Conservation (phyloP, 1,140 invertebrate genomes). For the Macrocentrus cingulum region DNA sequence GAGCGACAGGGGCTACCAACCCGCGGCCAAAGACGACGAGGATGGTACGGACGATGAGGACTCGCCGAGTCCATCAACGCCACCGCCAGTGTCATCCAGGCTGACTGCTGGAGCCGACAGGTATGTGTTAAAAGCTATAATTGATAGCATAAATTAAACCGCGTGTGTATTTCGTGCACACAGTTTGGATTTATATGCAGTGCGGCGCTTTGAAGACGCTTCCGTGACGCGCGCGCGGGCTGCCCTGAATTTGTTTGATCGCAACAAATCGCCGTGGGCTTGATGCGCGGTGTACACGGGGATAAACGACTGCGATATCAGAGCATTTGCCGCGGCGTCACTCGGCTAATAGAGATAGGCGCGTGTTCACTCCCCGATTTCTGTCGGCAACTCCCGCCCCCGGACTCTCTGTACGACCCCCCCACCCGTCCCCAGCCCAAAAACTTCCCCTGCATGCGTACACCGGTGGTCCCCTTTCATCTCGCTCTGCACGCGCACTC, state of each 20-base stretch:
- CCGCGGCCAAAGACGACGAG: slow-evolving; percentile 52
- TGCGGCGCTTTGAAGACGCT: slow-evolving; percentile 31
- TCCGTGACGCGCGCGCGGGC: slow-evolving; percentile 17
- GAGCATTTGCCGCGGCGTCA: slow-evolving; percentile 43
- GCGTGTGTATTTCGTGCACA: slow-evolving; percentile 21
- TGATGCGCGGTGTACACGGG: slow-evolving; percentile 26
- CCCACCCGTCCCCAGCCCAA: slow-evolving; percentile 35
- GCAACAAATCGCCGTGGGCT: slow-evolving; percentile 42
- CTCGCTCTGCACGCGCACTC: slow-evolving; percentile 54
- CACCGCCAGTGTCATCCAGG: slow-evolving; percentile 45
- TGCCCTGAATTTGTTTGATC: slow-evolving; percentile 40
- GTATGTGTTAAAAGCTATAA: slow-evolving; percentile 31
- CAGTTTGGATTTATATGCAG: not conserved
- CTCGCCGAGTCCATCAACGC: slow-evolving; percentile 43
- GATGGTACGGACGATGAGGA: slow-evolving; percentile 55
- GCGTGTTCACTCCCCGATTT: slow-evolving; percentile 40
- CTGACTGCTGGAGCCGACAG: slow-evolving; percentile 54
- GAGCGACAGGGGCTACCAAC: slow-evolving; percentile 53
- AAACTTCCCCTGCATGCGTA: slow-evolving; percentile 58
- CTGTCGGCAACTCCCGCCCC: slow-evolving; percentile 26
- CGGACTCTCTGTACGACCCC: slow-evolving; percentile 18
- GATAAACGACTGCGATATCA: slow-evolving; percentile 24
- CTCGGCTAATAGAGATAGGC: slow-evolving; percentile 57
- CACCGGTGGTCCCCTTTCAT: slow-evolving; percentile 51
- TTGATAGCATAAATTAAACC: not conserved